phyloP scores from a whole-genome alignment of 2,888 invertebrate genomes.

The Suillia variegata region DNA sequence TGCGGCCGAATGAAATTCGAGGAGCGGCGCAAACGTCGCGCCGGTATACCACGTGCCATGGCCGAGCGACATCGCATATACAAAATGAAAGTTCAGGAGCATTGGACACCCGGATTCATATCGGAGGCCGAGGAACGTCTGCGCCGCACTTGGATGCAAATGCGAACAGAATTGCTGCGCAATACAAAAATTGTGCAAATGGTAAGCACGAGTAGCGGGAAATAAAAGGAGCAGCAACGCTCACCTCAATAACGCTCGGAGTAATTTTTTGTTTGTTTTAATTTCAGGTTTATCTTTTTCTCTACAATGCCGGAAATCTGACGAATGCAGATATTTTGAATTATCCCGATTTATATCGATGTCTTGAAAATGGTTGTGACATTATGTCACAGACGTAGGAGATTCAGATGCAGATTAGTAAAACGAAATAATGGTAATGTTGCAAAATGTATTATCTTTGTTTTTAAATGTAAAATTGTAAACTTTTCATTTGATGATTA shows the following conservation, averaged over 20 bases:
- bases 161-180: slow-evolving; percentile 44
- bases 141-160: slow-evolving; percentile 50
- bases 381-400: too few relatives aligned
- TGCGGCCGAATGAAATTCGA: slow-evolving; percentile 30
- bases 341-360: slow-evolving; percentile 50
- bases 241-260: neutral
- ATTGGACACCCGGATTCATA: slow-evolving; percentile 55
- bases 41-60: slow-evolving; percentile 63
- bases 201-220: slow-evolving; percentile 36
- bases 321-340: slow-evolving; percentile 54
- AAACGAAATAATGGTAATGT: too few relatives aligned
- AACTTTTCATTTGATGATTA: too few relatives aligned
- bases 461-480: too few relatives aligned
- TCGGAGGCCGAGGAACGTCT: slow-evolving; percentile 72
- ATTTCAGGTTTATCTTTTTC: slow-evolving; percentile 47
- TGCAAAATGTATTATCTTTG: too few relatives aligned
- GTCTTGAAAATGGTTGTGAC: slow-evolving; percentile 40
- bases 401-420: too few relatives aligned
- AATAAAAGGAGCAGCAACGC: neutral
- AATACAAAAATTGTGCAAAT: slow-evolving; percentile 46
- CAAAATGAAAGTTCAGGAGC: slow-evolving; percentile 39
- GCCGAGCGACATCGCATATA: slow-evolving; percentile 43
- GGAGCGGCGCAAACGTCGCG: slow-evolving; percentile 32
- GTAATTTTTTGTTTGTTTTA: neutral
- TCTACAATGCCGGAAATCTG: slow-evolving; percentile 47